These are phyloP conservation scores for Ameiurus melas DNA, from an alignment of 2,113 vertebrate species.

Conservation along the genomic window DNA sequence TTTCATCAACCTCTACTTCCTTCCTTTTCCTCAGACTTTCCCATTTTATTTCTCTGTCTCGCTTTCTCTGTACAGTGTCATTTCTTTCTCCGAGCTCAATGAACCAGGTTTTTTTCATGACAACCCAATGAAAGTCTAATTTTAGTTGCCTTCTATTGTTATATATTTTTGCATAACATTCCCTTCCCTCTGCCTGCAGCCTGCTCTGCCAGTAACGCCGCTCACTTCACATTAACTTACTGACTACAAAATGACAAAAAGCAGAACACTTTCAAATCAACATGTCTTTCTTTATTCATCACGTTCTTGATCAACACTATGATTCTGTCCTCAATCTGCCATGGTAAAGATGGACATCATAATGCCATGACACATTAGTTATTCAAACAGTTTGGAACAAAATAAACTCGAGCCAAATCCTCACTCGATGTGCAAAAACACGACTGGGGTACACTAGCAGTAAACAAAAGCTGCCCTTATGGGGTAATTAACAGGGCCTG, in stretches of 20 bases:
- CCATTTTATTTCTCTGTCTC: not conserved
- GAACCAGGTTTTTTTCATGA: conserved; percentile 28
- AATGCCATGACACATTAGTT: conserved; percentile 45
- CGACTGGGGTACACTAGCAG: conserved; percentile 5
- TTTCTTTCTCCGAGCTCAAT: conserved; percentile 21
- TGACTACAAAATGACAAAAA: conserved; percentile 10
- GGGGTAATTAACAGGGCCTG: conserved; percentile 41
- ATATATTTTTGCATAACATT: conserved; percentile 6
- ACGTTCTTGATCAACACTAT: not conserved
- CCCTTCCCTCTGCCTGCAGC: not conserved
- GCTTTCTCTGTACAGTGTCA: conserved; percentile 8
- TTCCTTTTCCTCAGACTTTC: not conserved
- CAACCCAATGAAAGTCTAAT: conserved; percentile 34
- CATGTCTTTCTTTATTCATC: conserved; percentile 11
- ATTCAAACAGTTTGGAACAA: conserved; percentile 44
- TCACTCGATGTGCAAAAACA: conserved; percentile 39
- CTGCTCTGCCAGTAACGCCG: not conserved
- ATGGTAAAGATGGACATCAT: conserved; percentile 22
- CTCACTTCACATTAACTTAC: conserved; percentile 7
- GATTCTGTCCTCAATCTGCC: conserved; percentile 7
- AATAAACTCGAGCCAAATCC: conserved; percentile 44
- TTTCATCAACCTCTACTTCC: conserved; percentile 25
- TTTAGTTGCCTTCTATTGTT: conserved; percentile 39
- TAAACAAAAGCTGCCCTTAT: conserved; percentile 53
- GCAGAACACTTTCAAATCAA: not conserved